phyloP scores from a whole-genome alignment of 2,113 vertebrate species.

The Sphaerodactylus townsendi region DNA sequence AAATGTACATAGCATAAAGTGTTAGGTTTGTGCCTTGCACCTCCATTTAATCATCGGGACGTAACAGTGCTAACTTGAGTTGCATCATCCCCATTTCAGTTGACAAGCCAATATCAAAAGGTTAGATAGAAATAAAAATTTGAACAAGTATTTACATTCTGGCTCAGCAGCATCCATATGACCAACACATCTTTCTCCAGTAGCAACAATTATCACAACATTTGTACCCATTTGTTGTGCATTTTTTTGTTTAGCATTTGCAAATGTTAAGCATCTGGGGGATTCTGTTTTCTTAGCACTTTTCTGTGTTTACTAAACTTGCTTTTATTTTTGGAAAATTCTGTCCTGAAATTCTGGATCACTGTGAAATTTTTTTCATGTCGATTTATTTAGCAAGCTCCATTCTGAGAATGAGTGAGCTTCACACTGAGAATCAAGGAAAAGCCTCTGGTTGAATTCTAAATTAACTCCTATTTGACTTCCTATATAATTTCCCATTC shows the following conservation, averaged over 20 bases:
- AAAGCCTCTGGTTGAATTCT: not conserved
- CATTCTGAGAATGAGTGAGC: not conserved
- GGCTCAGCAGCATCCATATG: not conserved
- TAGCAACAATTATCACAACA: not conserved
- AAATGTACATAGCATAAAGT: too few species aligned
- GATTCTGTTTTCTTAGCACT: conserved; percentile 6
- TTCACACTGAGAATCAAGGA: not conserved
- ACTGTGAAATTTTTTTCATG: not conserved
- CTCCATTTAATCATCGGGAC: too few species aligned
- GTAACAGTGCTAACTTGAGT: not conserved
- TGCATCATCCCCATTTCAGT: not conserved
- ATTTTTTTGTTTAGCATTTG: conserved; percentile 28
- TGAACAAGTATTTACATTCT: not conserved
- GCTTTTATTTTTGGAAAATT: not conserved
- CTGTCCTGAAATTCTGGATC: not conserved
- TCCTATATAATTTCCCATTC: not conserved
- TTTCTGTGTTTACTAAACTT: conserved; percentile 19
- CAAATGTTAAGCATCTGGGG: conserved; percentile 28
- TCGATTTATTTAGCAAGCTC: conserved; percentile 10
- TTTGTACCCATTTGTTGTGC: rapidly evolving
- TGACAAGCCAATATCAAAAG: conserved; percentile 20
- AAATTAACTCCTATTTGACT: conserved; percentile 12
- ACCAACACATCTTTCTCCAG: not conserved
- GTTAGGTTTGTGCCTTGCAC: too few species aligned
- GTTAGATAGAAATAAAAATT: not conserved